A percentile compares a stretch with the other conserved stretches of the same genome.
Conservation (phyloP, 2,888 invertebrate genomes). For the Phyllotreta cruciferae region DNA sequence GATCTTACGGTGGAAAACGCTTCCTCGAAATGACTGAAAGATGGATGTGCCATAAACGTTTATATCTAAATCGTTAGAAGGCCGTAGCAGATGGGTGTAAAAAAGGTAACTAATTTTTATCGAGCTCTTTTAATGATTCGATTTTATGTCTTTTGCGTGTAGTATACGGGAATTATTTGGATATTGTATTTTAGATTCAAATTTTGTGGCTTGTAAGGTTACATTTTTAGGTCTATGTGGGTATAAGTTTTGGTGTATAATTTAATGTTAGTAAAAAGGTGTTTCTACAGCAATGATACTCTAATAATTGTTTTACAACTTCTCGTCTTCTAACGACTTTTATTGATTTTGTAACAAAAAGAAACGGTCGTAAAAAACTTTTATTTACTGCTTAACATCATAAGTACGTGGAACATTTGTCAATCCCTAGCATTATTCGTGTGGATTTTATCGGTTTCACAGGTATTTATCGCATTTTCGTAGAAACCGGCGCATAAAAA, state of each 20-base stretch:
- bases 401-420: background rate
- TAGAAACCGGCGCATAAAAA: too few relatives aligned
- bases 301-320: slow-evolving; percentile 43
- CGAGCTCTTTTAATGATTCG: too few relatives aligned
- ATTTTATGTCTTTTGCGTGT: too few relatives aligned
- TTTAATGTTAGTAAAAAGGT: too few relatives aligned
- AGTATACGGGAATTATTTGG: too few relatives aligned
- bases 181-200: too few relatives aligned
- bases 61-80: slow-evolving; percentile 1
- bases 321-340: slow-evolving; percentile 30
- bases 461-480: too few relatives aligned
- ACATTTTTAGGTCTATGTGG: background rate
- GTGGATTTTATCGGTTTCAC: too few relatives aligned
- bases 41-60: slow-evolving; percentile 25
- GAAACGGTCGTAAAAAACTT: slow-evolving; percentile 3
- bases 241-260: background rate
- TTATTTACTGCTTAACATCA: background rate
- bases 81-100: slow-evolving; percentile 1
- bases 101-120: background rate
- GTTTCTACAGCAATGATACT: background rate
- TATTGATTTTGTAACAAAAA: slow-evolving; percentile 44
- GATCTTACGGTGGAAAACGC: slow-evolving; percentile 11
- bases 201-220: background rate
- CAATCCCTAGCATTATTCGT: too few relatives aligned
- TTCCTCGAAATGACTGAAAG: slow-evolving; percentile 23